phyloP scores from a whole-genome alignment of 2,888 invertebrate genomes.

The Neoitamus cyanurus region DNA sequence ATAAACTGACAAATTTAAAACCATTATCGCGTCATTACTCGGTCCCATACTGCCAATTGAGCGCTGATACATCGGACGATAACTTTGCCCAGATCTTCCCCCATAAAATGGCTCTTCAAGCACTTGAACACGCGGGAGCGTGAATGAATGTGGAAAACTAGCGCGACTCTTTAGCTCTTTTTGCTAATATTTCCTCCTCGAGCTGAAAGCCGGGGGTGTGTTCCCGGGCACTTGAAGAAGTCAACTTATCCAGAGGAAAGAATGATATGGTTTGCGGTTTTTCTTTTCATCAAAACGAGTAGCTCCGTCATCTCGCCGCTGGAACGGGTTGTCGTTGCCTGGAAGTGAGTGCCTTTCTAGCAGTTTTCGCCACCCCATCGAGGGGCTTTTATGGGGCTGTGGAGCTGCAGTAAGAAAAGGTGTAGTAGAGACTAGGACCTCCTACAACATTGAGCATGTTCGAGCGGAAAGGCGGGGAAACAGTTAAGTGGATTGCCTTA shows the following conservation, averaged over 20 bases:
- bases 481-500: slow-evolving; percentile 43
- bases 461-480: background rate
- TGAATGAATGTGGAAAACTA: slow-evolving; percentile 24
- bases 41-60: slow-evolving; percentile 40
- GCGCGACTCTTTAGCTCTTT: background rate
- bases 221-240: background rate
- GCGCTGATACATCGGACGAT: slow-evolving; percentile 36
- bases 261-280: slow-evolving; percentile 32
- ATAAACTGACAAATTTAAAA: slow-evolving; percentile 41
- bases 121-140: slow-evolving; percentile 12
- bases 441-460: slow-evolving; percentile 22
- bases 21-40: slow-evolving; percentile 38
- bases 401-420: background rate
- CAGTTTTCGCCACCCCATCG: slow-evolving; percentile 21
- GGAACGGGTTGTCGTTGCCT: slow-evolving; percentile 30
- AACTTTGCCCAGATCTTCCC: slow-evolving; percentile 11
- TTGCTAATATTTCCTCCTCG: slow-evolving; percentile 20
- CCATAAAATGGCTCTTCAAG: slow-evolving; percentile 32
- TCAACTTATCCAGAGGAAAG: slow-evolving; percentile 10
- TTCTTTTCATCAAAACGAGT: background rate
- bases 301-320: slow-evolving; percentile 18
- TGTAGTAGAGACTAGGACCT: background rate
- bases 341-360: slow-evolving; percentile 7
- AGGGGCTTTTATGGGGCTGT: slow-evolving; percentile 7
- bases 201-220: slow-evolving; percentile 3